Percentiles rank a stretch among this genome's conserved stretches.
Evolutionary conservation across 2,797 vertebrate genomes (phyloP).

Genomic region (Coregonus sp.): DNA sequence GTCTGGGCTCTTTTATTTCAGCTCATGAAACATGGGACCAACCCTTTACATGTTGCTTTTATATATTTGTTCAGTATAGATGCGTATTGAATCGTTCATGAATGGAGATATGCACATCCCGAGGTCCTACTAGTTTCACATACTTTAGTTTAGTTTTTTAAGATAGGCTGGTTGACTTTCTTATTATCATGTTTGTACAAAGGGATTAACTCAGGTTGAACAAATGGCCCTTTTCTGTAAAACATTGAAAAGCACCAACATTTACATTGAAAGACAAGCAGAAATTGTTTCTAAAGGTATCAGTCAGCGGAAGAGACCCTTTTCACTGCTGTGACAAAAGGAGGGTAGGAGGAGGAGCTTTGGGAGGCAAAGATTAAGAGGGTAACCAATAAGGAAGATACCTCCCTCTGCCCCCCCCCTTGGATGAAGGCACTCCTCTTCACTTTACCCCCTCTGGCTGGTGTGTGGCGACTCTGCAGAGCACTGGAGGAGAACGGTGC

Average conservation of each 20-base stretch:
- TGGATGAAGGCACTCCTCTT: slow-evolving; percentile 74
- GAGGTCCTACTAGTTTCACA: neutral
- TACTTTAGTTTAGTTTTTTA: slow-evolving; percentile 2
- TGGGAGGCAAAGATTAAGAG: slow-evolving; percentile 62
- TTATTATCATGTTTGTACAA: slow-evolving; percentile 48
- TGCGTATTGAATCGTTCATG: no score
- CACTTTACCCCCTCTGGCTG: slow-evolving; percentile 64
- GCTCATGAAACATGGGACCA: no score
- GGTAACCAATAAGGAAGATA: slow-evolving; percentile 64
- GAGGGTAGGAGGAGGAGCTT: slow-evolving; percentile 59
- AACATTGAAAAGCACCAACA: slow-evolving; percentile 58
- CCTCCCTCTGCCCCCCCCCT: slow-evolving; percentile 50
- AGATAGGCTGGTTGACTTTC: slow-evolving; percentile 20
- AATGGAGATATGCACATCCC: no score
- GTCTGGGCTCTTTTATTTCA: no score
- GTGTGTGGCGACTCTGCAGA: slow-evolving; percentile 53
- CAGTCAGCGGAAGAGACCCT: slow-evolving; percentile 68
- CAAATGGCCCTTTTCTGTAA: slow-evolving; percentile 54
- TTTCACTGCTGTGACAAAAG: slow-evolving; percentile 75
- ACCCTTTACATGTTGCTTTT: no score
- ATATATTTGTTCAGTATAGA: no score
- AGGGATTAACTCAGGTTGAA: slow-evolving; percentile 50
- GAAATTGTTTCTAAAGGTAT: slow-evolving; percentile 67
- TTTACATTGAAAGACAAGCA: slow-evolving; percentile 58
- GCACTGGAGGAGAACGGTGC: slow-evolving; percentile 46